Base-by-base conservation (phyloP, 2,888 invertebrate species). In the Strigamia crassipes region DNA sequence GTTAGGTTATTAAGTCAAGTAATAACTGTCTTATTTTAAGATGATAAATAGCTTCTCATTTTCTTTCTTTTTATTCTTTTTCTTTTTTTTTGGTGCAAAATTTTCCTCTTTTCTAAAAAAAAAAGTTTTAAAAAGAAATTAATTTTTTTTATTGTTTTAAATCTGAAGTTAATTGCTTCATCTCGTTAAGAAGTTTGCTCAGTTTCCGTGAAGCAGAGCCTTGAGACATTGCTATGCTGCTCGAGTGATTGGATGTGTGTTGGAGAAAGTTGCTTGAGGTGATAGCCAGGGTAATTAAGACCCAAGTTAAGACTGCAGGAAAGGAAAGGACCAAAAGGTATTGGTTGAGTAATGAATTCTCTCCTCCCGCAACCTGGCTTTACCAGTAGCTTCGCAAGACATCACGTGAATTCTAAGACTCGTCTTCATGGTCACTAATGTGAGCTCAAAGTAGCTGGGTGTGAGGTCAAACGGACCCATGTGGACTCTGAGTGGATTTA, bases 111-210 rank as follows among this genome's bases (percentile, higher is more conserved):
- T 27, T 73, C 13, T n/a, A 73, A 73, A n/a, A 66, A 1, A n/a
- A 18, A 18, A 56, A 56, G 21, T 18, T n/a, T 56, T 56, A 9
- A n/a, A 56, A 56, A 56, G 21, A 56, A 56, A 18, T 18, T n/a
- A n/a, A n/a, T 51, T 51, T 56, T 56, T 56, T 56, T 56, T 56
- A 73, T 73, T 73, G 73, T 73, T 73, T 73, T 73, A 73, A 73
- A 73, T 73, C 73, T 73, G 31, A 73, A 73, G 73, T 73, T 73
- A 73, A 73, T 73, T 73, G 73, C 73, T 73, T 73, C 73, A 73
- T 73, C 73, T 73, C 73, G 73, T 73, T 73, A 73, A 73, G 73
- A 73, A 73, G 73, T 73, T 73, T 73, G 73, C 73, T 73, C 73
- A 73, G 73, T 73, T 73, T 31, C 73, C 73, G 73, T 73, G 73